Evolutionary conservation across 2,888 invertebrate genomes (phyloP), one percentile per base, ranked within the genome.

Genomic region (Synergus laeviventris): DNA sequence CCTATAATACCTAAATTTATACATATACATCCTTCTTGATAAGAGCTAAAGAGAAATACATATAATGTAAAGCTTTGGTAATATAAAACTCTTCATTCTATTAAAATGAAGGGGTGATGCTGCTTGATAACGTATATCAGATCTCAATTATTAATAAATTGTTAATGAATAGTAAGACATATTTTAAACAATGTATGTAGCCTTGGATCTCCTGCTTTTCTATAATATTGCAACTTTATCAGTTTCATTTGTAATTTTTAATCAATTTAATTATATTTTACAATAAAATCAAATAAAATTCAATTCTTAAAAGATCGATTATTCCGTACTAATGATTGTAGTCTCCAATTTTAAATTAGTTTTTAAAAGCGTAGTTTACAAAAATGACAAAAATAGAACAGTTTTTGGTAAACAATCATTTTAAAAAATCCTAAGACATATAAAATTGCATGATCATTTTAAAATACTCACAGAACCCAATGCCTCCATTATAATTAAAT

Each of bases 401-500:
- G 18, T 21, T 9, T 2, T 24, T 24, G 1, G 24, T 24, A 24
- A 24, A 2, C 24, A 24, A 24, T 24, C 24, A 24, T 24, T 36
- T 31, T 36, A 21, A 56, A 54, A 31, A 1, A 73, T 73, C 14
- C 4, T 36, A 24, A 16, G 18, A 36, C 4, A 36, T 2, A 18
- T 54, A 73, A 49, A 24, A 31, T 24, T 16, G 31, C 49, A 62
- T 21, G 16, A 62, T 42, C 36, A 62, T 14, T 36, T 4, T 16
- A 66, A 31, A 62, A 79, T 84, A 90, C 90, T 90, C 83, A 90
- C 90, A 79, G 85, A 82, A 78, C 84, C 86, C 31, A 89, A 76
- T 70, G 85, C 85, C 78, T 90, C 90, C 90, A 90, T 89, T 16
- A 12, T 16, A 31, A 75, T 24, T 70, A 39, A 76, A 49, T n/a